These are phyloP conservation scores for Ericerus pela DNA, from an alignment of 1,140 invertebrate genomes.

Conservation along the genomic window DNA sequence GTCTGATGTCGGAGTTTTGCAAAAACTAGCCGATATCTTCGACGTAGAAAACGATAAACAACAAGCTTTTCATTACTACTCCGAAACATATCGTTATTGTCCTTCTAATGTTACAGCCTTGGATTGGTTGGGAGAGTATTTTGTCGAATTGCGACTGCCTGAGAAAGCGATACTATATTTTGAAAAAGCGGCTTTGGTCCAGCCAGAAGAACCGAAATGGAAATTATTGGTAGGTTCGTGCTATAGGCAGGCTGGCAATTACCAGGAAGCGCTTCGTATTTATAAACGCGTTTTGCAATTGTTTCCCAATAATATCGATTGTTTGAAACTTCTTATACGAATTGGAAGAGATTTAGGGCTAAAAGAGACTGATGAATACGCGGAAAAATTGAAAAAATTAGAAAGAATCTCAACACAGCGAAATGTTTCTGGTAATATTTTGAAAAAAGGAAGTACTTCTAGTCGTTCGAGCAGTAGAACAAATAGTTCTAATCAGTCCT, in stretches of 20 bases:
- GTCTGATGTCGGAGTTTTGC: constrained; percentile 64
- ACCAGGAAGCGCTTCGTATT: constrained; percentile 61
- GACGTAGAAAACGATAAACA: constrained; percentile 76
- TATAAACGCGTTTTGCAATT: constrained; percentile 62
- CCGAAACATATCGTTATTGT: constrained; percentile 76
- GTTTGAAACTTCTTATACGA: constrained; percentile 68
- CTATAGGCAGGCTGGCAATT: constrained; percentile 64
- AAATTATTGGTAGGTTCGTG: constrained; percentile 71
- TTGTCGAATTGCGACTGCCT: constrained; percentile 70
- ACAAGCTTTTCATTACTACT: constrained; percentile 82
- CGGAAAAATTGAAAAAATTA: constrained; percentile 59
- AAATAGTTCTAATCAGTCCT: neutral
- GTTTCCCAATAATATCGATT: constrained; percentile 76
- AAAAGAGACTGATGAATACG: constrained; percentile 62
- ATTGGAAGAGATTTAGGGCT: constrained; percentile 68
- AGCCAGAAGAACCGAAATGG: constrained; percentile 73
- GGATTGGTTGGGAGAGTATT: constrained; percentile 83
- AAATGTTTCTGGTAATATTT: constrained; percentile 9
- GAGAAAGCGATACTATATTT: constrained; percentile 84
- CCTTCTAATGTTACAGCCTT: constrained; percentile 79
- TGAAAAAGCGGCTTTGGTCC: constrained; percentile 70
- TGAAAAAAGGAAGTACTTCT: neutral
- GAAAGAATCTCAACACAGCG: constrained; percentile 44
- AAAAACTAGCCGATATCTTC: constrained; percentile 70
- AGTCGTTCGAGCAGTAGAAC: constrained; percentile 2